phyloP scores from a whole-genome alignment of 2,797 vertebrate species.

The Cossypha niveicapilla region DNA sequence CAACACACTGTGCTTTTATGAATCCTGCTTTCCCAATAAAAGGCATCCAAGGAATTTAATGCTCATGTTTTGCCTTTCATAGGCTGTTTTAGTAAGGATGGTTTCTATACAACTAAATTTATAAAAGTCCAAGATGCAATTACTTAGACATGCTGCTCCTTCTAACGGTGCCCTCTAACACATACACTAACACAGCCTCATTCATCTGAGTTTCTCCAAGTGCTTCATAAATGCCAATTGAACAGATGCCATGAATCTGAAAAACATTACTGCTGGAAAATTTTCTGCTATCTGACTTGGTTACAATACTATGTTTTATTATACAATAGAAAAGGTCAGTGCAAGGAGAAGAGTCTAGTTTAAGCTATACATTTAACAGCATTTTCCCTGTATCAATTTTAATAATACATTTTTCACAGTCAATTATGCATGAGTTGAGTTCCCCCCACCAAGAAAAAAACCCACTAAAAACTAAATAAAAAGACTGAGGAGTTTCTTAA shows the following conservation, averaged over 20 bases:
- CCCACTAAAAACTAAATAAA: not conserved
- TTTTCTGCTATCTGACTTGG: constrained; percentile 16
- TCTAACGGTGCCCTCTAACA: not conserved
- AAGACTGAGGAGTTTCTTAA: not conserved
- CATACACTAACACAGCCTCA: not conserved
- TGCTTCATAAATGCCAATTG: constrained; percentile 10
- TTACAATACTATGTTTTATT: not conserved
- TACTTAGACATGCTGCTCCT: not conserved
- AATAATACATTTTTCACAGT: not conserved
- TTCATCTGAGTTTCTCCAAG: not conserved
- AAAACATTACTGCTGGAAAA: constrained; percentile 4
- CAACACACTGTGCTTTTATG: constrained; percentile 60
- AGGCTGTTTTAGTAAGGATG: not conserved
- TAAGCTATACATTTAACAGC: not conserved
- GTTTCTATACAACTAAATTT: constrained; percentile 8
- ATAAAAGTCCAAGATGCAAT: not conserved
- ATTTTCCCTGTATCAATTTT: not conserved
- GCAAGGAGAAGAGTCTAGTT: not conserved
- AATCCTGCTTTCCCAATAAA: constrained; percentile 46
- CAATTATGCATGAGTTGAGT: not conserved
- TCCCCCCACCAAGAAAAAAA: not conserved
- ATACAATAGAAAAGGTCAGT: not conserved
- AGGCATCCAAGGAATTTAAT: constrained; percentile 10
- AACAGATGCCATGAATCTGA: constrained; percentile 19
- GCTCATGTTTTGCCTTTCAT: constrained; percentile 39